Base-by-base conservation (phyloP, 2,113 vertebrate species). In the Gadus chalcogrammus region DNA sequence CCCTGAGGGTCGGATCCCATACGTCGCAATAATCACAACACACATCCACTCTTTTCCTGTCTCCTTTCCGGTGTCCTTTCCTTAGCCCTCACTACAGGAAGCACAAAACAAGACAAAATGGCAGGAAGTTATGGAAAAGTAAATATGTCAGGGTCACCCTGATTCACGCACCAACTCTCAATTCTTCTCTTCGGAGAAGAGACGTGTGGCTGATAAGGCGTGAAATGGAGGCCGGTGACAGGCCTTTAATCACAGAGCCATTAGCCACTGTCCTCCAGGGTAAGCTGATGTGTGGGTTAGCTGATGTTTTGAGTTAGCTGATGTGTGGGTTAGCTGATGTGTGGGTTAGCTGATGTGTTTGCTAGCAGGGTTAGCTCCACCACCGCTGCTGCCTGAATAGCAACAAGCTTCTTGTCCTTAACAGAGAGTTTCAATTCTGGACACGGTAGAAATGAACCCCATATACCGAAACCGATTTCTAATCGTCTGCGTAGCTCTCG, bases 211-310 rank as follows among this genome's bases (percentile, higher is more conserved):
- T 55, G 65, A 70, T 48, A 66, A 72, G 20, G 66, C 70, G 61
- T 59, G 67, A 78, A 79, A 77, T 58, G 28, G 20, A 31, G 38
- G 42, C 8, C 61, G 69, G 77, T 70, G 56, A 22, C 27, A 74
- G 71, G 27, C 62, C 73, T 79, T 48, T 81, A 70, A 86, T 80
- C 76, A 72, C 70, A 62, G 35, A 79, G 75, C 74, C 67, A 80
- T 87, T 79, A 85, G 63, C 3, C 16, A 48, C 79, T 20, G 69
- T 5, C 61, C 71, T 78, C 72, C 9, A 0, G 72, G 75, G 67
- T 70, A 55, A 31, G 31, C 70, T 67, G 65, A 65, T 35, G 31
- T 24, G 24, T 24, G 24, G 24, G 24, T 24, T 24, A 24, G 24
- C 24, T 24, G 22, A 24, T 24, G 22, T 24, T 1, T 24, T 24